Evolutionary conservation across 2,888 invertebrate genomes (phyloP).

Genomic region (Aspidapion aeneum): DNA sequence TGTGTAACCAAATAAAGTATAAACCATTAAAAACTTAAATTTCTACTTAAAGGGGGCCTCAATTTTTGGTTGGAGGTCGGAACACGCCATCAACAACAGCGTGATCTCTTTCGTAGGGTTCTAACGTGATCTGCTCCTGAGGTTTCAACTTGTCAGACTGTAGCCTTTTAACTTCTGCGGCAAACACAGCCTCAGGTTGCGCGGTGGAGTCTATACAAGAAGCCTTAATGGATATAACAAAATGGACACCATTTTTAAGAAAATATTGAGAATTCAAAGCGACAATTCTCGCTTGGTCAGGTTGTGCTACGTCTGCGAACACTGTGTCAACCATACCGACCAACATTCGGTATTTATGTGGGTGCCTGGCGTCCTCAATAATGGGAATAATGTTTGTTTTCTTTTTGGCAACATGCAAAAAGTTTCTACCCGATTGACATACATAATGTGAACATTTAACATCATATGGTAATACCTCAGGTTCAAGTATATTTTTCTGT

Average conservation of each 20-base stretch:
- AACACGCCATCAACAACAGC: conserved; percentile 96
- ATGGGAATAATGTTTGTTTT: conserved; percentile 98
- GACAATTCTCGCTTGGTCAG: conserved; percentile 98
- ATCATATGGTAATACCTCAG: conserved; percentile 96
- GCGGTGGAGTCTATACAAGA: conserved; percentile 97
- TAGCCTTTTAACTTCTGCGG: conserved; percentile 94
- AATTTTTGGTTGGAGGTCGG: too few species aligned
- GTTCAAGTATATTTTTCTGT: conserved; percentile 96
- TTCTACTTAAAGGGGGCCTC: too few species aligned
- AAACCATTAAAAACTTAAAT: too few species aligned
- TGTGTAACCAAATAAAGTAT: too few species aligned
- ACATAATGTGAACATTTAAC: conserved; percentile 89
- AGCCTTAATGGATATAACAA: conserved; percentile 98
- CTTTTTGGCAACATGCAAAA: conserved; percentile 98
- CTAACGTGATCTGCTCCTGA: conserved; percentile 96
- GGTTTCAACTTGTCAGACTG: conserved; percentile 96
- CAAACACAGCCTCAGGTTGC: conserved; percentile 97
- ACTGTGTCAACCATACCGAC: conserved; percentile 98
- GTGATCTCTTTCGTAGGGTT: conserved; percentile 98
- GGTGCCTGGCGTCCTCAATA: conserved; percentile 98
- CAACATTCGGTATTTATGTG: conserved; percentile 98
- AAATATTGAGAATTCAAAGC: conserved; percentile 94
- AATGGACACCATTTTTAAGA: conserved; percentile 95
- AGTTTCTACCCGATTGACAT: conserved; percentile 93
- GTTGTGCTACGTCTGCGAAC: conserved; percentile 99